Evolutionary conservation across 2,113 vertebrate genomes (phyloP).

Genomic region (Rafetus swinhoei): DNA sequence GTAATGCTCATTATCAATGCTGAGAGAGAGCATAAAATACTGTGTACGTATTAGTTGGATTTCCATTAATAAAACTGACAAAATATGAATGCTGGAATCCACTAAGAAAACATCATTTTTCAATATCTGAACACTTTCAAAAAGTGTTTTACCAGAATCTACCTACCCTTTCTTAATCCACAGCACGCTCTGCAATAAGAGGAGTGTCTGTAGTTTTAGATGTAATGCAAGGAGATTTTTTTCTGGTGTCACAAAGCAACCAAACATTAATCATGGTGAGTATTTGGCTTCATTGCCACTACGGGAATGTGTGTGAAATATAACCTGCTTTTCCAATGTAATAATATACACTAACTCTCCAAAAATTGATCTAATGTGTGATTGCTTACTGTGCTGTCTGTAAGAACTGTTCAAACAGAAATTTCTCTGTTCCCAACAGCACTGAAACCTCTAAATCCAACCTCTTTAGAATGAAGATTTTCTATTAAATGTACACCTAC

Average conservation of each 20-base stretch:
- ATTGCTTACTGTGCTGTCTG: neutral
- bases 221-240: neutral
- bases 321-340: neutral
- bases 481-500: neutral
- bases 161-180: neutral
- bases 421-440: neutral
- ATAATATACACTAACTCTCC: neutral
- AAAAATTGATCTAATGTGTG: neutral
- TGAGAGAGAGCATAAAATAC: neutral
- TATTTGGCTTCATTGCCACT: neutral
- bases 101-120: neutral
- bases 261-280: neutral
- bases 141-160: neutral
- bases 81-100: neutral
- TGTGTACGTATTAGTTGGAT: neutral
- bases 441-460: neutral
- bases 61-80: neutral
- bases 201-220: neutral
- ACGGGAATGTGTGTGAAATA: neutral
- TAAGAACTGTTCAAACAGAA: neutral
- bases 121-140: neutral
- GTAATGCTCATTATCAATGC: neutral
- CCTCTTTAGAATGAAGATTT: neutral
- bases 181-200: neutral
- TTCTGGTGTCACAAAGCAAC: neutral